Base-by-base conservation (phyloP, 2,113 vertebrate genomes). In the Xenopus tropicalis region DNA sequence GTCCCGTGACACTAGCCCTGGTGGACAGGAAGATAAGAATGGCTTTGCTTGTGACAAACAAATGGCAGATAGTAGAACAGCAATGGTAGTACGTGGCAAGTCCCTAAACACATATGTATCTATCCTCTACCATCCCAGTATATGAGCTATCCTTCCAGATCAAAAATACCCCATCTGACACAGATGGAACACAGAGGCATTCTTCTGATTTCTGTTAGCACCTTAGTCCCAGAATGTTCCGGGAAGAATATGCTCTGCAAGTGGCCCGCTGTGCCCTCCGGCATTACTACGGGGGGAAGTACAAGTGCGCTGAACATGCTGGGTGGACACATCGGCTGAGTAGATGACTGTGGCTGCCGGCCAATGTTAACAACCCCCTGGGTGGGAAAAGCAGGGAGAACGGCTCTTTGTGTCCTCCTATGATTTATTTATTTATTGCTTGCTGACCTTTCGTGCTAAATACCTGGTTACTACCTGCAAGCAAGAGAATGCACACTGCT, bases 361-460 rank as follows among this genome's bases (percentile, higher is more conserved):
- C 94, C 94, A 86, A 84, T 95, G 94, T 97, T 98, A 97, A 98
- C 94, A 95, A 88, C 94, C 91, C 90, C 89, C 89, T 90, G 92
- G 90, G 91, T 93, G 91, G 92, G 93, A 96, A 95, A 89, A 87
- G 84, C 88, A 84, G 89, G 91, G 93, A 93, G 90, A 94, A 95
- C 94, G 90, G 84, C 86, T 88, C 85, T 87, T 89, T 84, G 85
- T 37, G 29, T 37, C 29, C 29, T 37, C 10, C 2, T 37, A 37
- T 37, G 29, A 37, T 37, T 37, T 37, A 37, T 37, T 37, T 37
- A 3, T 1, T 8, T 37, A 37, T 37, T 37, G 29, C 29, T 37
- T 37, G 29, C 29, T 37, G 29, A 37, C 29, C 29, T 37, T 37
- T 37, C 29, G 5, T 37, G 29, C 29, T 37, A 37, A 37, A 37